Base-by-base conservation (phyloP, 2,888 invertebrate species). In the Muschampia plurimacula region DNA sequence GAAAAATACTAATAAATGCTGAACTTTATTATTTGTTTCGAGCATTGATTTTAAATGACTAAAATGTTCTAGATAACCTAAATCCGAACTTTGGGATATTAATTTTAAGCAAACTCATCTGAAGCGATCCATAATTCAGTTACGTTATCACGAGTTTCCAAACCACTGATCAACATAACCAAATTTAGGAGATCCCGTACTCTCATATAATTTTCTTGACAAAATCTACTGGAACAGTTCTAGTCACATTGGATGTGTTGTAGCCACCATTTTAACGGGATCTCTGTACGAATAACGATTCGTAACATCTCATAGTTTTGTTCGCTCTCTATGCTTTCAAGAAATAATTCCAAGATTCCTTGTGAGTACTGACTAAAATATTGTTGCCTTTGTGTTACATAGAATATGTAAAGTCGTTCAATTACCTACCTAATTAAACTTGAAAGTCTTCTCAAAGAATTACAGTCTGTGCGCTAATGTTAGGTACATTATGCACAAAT, bases 61-160 rank as follows among this genome's bases (percentile, higher is more conserved):
- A 2, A 9, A 57, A 28, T 69, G 46, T 49, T 32, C 67, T 65
- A 74, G 55, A 67, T 57, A 72, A 67, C 62, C 22, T 52, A 66
- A n/a, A 13, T 52, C 52, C 15, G 55, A 55, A 55, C 41, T n/a
- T 32, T 10, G 62, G 63, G 15, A 72, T 76, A 82, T 78, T 81
- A 79, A 79, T 80, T 80, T 79, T 77, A 74, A 72, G 73, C 67
- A 74, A 72, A 74, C 76, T 78, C 79, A 78, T 77, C 79, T 73
- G 75, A 78, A 80, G 79, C 78, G 76, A 84, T 87, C 82, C 86
- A 87, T 89, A 87, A 89, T 86, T 89, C 86, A 88, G 81, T 81
- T 81, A 84, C 84, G 86, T 89, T 91, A 92, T 91, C 90, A 83
- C 76, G 79, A 84, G 86, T 88, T 92, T 91, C 91, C 88, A 82